Evolutionary conservation across 1,140 invertebrate species (phyloP).

Genomic region (Drosophila busckii): DNA sequence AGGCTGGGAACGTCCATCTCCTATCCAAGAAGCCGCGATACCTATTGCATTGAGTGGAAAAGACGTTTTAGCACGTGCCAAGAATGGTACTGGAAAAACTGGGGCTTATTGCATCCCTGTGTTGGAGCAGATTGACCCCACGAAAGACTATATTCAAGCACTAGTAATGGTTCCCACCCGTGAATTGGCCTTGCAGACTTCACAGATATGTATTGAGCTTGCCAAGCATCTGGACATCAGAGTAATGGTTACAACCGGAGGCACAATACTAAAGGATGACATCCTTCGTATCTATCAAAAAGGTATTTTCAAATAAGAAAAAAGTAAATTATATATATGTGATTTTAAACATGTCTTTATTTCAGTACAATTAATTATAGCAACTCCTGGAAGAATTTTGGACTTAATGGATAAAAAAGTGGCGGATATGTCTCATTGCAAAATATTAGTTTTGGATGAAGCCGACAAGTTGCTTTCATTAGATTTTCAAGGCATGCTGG

Average conservation of each 20-base stretch:
- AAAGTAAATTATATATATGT: background rate
- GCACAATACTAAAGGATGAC: conserved; percentile 98
- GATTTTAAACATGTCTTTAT: background rate
- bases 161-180: conserved; percentile 99
- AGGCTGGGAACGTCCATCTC: conserved; percentile 99
- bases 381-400: conserved; percentile 98
- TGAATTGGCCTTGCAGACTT: conserved; percentile 99
- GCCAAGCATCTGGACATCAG: conserved; percentile 97
- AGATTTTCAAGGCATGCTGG: conserved; percentile 99
- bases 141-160: conserved; percentile 95
- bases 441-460: conserved; percentile 98
- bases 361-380: conserved; percentile 98
- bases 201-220: conserved; percentile 99
- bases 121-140: conserved; percentile 95
- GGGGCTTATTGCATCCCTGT: conserved; percentile 99
- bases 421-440: conserved; percentile 96
- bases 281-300: conserved; percentile 99
- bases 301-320: conserved; percentile 81
- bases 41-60: conserved; percentile 98
- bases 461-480: conserved; percentile 99
- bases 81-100: conserved; percentile 99
- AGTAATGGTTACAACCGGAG: conserved; percentile 99
- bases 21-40: conserved; percentile 99
- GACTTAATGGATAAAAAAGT: conserved; percentile 99
- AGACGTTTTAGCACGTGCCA: conserved; percentile 98